Percentiles rank a stretch among this genome's conserved stretches.
Conservation (phyloP, 2,113 vertebrate genomes). For the Rhizomys pruinosus region DNA sequence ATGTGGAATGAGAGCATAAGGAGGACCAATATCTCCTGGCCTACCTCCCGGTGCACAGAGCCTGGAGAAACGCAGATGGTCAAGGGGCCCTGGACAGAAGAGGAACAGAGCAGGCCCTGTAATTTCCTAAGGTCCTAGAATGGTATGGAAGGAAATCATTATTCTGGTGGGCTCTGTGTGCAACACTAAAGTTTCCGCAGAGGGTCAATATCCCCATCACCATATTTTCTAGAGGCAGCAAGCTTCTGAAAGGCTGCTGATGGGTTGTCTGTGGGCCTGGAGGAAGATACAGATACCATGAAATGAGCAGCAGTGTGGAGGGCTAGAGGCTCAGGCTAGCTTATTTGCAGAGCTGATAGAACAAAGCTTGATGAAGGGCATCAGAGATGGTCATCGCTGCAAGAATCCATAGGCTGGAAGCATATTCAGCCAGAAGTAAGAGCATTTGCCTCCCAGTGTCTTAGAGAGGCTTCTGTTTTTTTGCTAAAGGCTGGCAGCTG, state of each 20-base stretch:
- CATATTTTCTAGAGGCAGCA: background rate
- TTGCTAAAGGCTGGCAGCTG: background rate
- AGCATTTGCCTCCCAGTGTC: background rate
- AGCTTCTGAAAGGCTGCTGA: background rate
- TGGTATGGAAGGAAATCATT: rapidly evolving
- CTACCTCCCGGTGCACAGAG: too few species aligned
- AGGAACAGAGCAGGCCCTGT: too few species aligned
- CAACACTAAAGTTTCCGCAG: background rate
- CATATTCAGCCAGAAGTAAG: background rate
- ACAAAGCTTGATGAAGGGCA: background rate
- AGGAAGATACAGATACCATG: background rate
- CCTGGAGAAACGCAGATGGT: background rate
- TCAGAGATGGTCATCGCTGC: background rate
- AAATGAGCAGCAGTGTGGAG: background rate
- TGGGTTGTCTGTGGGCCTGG: background rate
- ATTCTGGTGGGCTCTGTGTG: background rate
- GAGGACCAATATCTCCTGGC: rapidly evolving
- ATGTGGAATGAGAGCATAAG: background rate
- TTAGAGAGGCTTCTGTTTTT: background rate
- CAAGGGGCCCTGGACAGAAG: background rate
- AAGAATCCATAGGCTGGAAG: background rate
- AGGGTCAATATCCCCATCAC: background rate
- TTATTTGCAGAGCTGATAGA: background rate
- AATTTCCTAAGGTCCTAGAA: background rate
- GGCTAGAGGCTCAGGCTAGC: background rate